Conservation (phyloP, 2,113 vertebrate species). For the Carassius gibelio region DNA sequence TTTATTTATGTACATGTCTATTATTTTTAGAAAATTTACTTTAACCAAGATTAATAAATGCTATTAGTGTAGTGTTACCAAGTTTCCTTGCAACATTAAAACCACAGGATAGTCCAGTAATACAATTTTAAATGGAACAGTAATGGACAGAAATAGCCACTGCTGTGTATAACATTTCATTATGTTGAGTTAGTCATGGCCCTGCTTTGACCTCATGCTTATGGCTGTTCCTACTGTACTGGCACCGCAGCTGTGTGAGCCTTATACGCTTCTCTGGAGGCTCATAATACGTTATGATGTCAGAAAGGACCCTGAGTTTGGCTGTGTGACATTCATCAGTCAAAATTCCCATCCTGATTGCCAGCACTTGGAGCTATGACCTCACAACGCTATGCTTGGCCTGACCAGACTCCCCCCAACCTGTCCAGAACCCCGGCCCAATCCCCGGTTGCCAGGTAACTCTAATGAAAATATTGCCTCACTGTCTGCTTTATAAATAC, state of each 20-base stretch:
- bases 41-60: not conserved
- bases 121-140: not conserved
- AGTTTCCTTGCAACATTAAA: not conserved
- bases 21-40: not conserved
- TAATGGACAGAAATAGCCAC: slow-evolving; percentile 31
- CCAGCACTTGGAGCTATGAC: slow-evolving; percentile 77
- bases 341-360: slow-evolving; percentile 80
- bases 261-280: slow-evolving; percentile 54
- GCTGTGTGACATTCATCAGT: slow-evolving; percentile 81
- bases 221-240: slow-evolving; percentile 54
- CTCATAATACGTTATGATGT: slow-evolving; percentile 77
- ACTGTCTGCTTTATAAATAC: slow-evolving; percentile 67
- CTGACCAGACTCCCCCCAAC: slow-evolving; percentile 67
- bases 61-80: not conserved
- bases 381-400: slow-evolving; percentile 74
- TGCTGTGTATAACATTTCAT: slow-evolving; percentile 34
- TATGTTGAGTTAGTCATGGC: slow-evolving; percentile 28
- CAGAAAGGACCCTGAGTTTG: slow-evolving; percentile 67
- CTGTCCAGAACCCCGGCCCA: slow-evolving; percentile 78
- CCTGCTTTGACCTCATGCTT: slow-evolving; percentile 43
- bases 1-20: not conserved
- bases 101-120: slow-evolving; percentile 7
- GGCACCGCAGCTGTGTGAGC: slow-evolving; percentile 41
- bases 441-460: slow-evolving; percentile 86
- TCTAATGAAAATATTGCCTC: slow-evolving; percentile 82